Evolutionary conservation across 2,888 invertebrate species (phyloP), one percentile per base, ranked within the genome.

Genomic region (Rhimphoctona megacephalus): DNA sequence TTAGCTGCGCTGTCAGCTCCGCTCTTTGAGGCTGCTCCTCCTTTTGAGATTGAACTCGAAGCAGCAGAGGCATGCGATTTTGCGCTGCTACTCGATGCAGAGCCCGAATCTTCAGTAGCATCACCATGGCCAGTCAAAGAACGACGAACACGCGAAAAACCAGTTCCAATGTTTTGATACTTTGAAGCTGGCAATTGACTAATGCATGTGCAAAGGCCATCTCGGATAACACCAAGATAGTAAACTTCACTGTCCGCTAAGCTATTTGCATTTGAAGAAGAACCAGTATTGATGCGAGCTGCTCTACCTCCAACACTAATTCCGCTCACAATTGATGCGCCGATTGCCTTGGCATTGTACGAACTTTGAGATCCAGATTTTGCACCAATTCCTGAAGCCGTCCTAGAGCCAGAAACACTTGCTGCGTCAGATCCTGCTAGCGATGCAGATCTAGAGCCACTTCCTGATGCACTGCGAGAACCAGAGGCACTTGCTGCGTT

Each of bases 121-220:
- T 54, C n/a, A n/a, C n/a, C 78, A 17, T 30, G 30, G 7, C 7
- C 30, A 2, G 17, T 30, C 17, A 7, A 19, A 4, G 83, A 83
- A 43, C 78, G 78, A 33, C 72, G 83, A 22, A 66, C 52, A 19
- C 83, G 83, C 0, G 83, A 66, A 22, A n/a, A 61, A 52, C 39
- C 19, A 14, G 19, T 7, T 9, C 43, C 78, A 9, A 39, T 14
- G 30, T 54, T 36, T 19, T 46, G 72, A 67, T 79, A 82, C 17
- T 73, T 79, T 6, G 67, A 57, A 7, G 73, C 57, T 30, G 85
- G 78, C 67, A 85, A 17, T 19, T 78, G 73, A 22, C 61, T 67
- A 3, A 79, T 1, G 30, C 85, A 85, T 30, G 85, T 82, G 43
- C 85, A 85, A 4, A 73, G n/a, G 17, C 85, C 85, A 33, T 74